Evolutionary conservation across 2,888 invertebrate species (phyloP), one percentile per base, ranked within the genome.

Genomic region (Fissipunctia ypsillon): DNA sequence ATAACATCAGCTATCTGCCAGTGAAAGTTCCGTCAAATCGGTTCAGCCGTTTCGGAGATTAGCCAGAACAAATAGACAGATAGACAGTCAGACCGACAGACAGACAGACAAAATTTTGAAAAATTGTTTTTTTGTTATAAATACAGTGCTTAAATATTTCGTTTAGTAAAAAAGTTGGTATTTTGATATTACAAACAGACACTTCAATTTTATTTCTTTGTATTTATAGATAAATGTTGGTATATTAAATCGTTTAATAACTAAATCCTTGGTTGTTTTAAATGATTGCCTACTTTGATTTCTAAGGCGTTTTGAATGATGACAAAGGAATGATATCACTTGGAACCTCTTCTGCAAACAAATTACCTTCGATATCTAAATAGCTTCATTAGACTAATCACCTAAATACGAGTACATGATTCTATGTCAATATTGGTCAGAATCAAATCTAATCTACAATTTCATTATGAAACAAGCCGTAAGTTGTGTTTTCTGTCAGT

Each of bases 201-300:
- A n/a, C n/a, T n/a, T n/a, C n/a, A n/a, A n/a, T n/a, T n/a, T n/a
- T n/a, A n/a, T n/a, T n/a, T n/a, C n/a, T n/a, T n/a, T n/a, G n/a
- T n/a, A n/a, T n/a, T n/a, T n/a, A n/a, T n/a, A n/a, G n/a, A n/a
- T 54, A 57, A 50, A 54, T 68, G 28, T 73, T 56, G 56, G 38
- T 41, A 35, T 54, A 56, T 41, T 52, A 25, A 45, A 69, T 41
- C 22, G 80, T 75, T 80, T 65, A n/a, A n/a, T 74, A 57, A 45
- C 5, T 50, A 73, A 68, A 12, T 50, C 50, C n/a, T 50, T 50
- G 50, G 50, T 50, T 50, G 4, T 50, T 50, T n/a, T 50, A n/a
- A n/a, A 50, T 50, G 1, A 50, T 9, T 9, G 22, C n/a, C n/a
- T n/a, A n/a, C 48, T 50, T 50, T 4, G 48, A 50, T n/a, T 50